Base-by-base conservation (phyloP, 2,113 vertebrate species). In the Aythya baeri region DNA sequence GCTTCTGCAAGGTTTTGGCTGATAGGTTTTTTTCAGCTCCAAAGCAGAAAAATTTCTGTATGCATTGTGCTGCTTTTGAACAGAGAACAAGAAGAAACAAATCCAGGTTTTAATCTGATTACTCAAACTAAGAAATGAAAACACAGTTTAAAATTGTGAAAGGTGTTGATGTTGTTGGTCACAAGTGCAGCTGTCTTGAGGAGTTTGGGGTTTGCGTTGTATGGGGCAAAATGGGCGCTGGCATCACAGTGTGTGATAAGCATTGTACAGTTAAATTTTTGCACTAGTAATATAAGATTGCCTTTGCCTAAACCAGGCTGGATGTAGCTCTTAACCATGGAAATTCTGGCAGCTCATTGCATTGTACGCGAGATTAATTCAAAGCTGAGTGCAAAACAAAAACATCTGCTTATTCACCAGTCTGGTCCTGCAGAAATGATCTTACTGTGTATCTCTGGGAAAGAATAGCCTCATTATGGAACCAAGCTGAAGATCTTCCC, bases 321-420 rank as follows among this genome's bases (percentile, higher is more conserved):
- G 20, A 93, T 80, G 66, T 41, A 75, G 14, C 44, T 79, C 61
- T 86, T 88, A 83, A 36, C 70, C 41, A 21, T 66, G 59, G 77
- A 93, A 83, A 76, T 46, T 52, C 74, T 80, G 27, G 17, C 58
- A 82, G 62, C 20, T 83, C 31, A 82, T 90, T 73, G 27, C 46
- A 43, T 31, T 29, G 25, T 65, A 31, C 22, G 76, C 32, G 61
- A 68, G 27, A 83, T 46, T 67, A 80, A 85, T 79, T 95, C 89
- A 94, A 91, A 94, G 50, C 57, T 61, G 79, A 87, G 26, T 49
- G 41, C 89, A 92, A 84, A 94, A 61, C 86, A 95, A 90, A 94
- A 94, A n/a, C 74, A 67, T 68, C 43, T 86, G 80, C 34, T 81
- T 95, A 67, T 94, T 86, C 82, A 90, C 78, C 78, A 84, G n/a